phyloP scores from a whole-genome alignment of 2,113 vertebrate species.

The Pitta sordida region DNA sequence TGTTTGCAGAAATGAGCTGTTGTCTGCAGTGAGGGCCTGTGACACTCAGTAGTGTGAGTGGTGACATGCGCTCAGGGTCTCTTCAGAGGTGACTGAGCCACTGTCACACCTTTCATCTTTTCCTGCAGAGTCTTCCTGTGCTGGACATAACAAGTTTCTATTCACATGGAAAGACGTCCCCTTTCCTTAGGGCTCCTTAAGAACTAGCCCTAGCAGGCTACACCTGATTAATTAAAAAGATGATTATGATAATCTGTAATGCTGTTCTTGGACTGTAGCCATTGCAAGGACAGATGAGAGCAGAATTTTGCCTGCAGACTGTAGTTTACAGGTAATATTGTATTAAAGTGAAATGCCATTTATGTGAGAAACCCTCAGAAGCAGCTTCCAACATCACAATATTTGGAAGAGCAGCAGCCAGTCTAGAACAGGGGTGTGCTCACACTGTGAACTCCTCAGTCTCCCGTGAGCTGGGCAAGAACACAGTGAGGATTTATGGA shows the following conservation, averaged over 20 bases:
- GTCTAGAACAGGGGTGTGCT: not conserved
- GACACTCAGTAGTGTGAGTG: not conserved
- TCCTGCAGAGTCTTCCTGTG: not conserved
- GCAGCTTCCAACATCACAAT: not conserved
- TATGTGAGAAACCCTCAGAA: not conserved
- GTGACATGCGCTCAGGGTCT: not conserved
- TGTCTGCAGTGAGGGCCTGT: not conserved
- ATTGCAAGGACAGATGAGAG: not conserved
- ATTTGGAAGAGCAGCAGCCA: not conserved
- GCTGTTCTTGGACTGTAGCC: not conserved
- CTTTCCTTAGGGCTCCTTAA: not conserved
- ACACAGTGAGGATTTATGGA: not conserved
- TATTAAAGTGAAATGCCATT: not conserved
- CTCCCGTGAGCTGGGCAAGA: not conserved
- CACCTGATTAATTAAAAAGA: conserved; percentile 1
- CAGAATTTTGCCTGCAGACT: not conserved
- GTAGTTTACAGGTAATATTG: not conserved
- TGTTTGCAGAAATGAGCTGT: not conserved
- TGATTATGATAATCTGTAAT: conserved; percentile 9
- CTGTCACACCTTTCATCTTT: not conserved
- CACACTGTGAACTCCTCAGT: not conserved
- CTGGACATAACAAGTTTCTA: not conserved
- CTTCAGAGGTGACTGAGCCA: not conserved
- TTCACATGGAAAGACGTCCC: not conserved
- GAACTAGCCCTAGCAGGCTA: not conserved